Conservation (phyloP, 1,140 invertebrate species). For the Drosophila miranda region DNA sequence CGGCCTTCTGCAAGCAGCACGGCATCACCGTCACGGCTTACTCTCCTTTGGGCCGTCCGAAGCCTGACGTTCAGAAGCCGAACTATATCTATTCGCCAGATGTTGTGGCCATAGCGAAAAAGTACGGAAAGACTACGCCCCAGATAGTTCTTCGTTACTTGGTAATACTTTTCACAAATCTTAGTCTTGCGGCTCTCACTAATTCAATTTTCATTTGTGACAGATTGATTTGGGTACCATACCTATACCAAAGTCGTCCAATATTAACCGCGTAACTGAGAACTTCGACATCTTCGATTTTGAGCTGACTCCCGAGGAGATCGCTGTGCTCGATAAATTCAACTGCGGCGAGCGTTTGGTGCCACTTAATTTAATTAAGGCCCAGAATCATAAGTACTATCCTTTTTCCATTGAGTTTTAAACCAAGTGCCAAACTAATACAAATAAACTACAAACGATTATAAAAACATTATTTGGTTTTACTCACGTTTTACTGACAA, state of each 20-base stretch:
- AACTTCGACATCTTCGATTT: constrained; percentile 91
- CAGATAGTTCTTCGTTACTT: constrained; percentile 88
- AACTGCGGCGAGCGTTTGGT: constrained; percentile 85
- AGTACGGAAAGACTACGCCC: constrained; percentile 87
- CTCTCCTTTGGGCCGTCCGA: constrained; percentile 89
- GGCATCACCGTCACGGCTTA: constrained; percentile 90
- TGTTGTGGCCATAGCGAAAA: constrained; percentile 85
- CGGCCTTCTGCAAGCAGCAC: constrained; percentile 88
- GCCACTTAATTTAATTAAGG: constrained; percentile 77
- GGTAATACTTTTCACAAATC: constrained; percentile 56
- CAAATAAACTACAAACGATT: not conserved
- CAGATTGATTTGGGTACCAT: constrained; percentile 82
- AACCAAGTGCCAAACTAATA: constrained; percentile 20
- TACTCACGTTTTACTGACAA: constrained; percentile 8
- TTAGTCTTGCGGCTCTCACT: not conserved
- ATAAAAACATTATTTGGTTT: constrained; percentile 1
- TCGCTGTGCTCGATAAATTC: constrained; percentile 84
- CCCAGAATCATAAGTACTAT: constrained; percentile 84
- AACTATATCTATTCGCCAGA: constrained; percentile 84
- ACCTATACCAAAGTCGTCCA: constrained; percentile 90
- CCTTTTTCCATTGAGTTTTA: constrained; percentile 85
- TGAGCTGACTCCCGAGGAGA: constrained; percentile 85
- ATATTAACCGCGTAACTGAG: constrained; percentile 86
- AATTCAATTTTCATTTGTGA: not conserved
- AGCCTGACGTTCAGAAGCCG: constrained; percentile 68